Evolutionary conservation across 2,888 invertebrate genomes (phyloP).

Genomic region (Mythimna pallens): DNA sequence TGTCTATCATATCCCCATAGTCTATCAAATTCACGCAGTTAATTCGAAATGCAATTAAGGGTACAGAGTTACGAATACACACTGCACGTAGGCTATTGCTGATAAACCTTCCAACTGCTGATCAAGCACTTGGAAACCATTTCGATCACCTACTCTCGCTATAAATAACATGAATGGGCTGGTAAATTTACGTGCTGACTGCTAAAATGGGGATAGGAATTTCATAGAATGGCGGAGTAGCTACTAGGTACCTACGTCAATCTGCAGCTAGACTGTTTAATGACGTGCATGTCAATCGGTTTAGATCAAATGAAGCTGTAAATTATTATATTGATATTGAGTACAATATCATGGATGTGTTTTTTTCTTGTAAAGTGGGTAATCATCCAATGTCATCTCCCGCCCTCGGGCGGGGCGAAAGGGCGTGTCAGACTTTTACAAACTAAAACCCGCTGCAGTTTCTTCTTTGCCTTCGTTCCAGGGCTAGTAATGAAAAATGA

Average conservation of each 20-base stretch:
- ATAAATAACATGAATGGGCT: conserved; percentile 55
- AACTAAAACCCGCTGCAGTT: no score
- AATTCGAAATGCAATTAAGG: background rate
- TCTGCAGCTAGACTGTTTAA: conserved; percentile 5
- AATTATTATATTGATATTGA: conserved; percentile 7
- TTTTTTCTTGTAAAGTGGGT: no score
- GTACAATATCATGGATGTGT: no score
- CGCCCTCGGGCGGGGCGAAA: no score
- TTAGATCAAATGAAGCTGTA: conserved; percentile 16
- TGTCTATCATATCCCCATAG: no score
- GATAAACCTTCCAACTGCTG: conserved; percentile 29
- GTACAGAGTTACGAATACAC: background rate
- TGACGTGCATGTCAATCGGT: conserved; percentile 16
- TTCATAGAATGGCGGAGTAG: conserved; percentile 25
- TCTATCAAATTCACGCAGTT: background rate
- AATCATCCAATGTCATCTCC: no score
- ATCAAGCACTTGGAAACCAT: conserved; percentile 38
- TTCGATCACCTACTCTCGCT: conserved; percentile 32
- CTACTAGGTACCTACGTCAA: background rate
- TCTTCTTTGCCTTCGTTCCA: no score
- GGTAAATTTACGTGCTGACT: conserved; percentile 43
- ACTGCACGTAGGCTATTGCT: background rate
- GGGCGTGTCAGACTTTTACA: no score
- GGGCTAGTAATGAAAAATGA: no score
- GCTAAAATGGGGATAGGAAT: conserved; percentile 32